Evolutionary conservation across 2,113 vertebrate species (phyloP).

Genomic region (Python bivittatus): DNA sequence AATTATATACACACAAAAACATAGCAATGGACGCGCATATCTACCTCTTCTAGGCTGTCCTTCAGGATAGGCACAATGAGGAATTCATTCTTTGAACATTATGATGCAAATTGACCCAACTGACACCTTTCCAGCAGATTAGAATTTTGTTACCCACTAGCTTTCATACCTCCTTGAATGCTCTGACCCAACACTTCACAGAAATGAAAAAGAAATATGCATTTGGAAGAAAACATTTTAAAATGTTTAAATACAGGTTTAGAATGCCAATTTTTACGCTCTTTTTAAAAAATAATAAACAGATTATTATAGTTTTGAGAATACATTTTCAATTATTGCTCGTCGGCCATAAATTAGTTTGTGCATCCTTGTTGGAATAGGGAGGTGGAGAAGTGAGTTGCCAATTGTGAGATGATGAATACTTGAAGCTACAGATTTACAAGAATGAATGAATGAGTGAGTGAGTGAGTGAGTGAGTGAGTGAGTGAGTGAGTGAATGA

Average conservation of each 20-base stretch:
- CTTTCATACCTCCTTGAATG: not conserved
- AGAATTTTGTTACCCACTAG: not conserved
- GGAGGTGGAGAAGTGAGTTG: not conserved
- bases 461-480: not conserved
- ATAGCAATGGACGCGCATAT: not conserved
- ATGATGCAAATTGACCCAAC: not conserved
- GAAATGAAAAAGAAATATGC: not conserved
- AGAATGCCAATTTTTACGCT: not conserved
- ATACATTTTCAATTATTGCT: not conserved
- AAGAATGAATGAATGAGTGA: not conserved
- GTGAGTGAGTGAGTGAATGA: no score
- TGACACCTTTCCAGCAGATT: not conserved
- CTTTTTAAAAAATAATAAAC: not conserved
- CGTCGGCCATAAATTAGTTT: not conserved
- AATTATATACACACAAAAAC: not conserved
- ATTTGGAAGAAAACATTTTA: not conserved
- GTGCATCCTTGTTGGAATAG: not conserved
- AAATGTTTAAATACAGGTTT: not conserved
- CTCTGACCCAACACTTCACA: not conserved
- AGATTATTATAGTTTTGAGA: not conserved
- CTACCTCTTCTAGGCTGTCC: not conserved
- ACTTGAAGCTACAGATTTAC: not conserved
- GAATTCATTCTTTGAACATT: not conserved
- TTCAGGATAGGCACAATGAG: not conserved
- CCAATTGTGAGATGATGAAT: not conserved